Percentiles rank a stretch among this genome's conserved stretches.
Evolutionary conservation across 1,140 invertebrate genomes (phyloP).

Genomic region (Conus ventricosus): DNA sequence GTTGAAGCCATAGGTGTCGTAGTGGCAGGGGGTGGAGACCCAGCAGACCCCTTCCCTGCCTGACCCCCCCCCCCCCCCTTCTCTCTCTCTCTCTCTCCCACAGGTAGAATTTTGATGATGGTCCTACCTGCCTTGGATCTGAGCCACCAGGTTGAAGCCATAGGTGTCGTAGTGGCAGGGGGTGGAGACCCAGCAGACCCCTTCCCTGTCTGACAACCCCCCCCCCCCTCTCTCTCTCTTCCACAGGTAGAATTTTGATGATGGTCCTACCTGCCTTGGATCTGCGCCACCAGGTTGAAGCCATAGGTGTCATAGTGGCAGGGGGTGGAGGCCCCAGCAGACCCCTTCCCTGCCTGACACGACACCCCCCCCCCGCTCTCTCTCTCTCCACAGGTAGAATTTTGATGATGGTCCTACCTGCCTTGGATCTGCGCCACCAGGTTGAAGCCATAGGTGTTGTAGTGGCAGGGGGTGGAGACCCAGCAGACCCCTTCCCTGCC

Average conservation of each 20-base stretch:
- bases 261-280: constrained; percentile 88
- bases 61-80: no score
- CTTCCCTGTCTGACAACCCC: no score
- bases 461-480: constrained; percentile 94
- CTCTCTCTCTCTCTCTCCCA: no score
- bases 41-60: constrained; percentile 69
- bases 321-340: constrained; percentile 92
- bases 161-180: constrained; percentile 96
- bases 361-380: no score
- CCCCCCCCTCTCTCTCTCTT: no score
- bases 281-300: constrained; percentile 92
- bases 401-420: no score
- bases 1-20: constrained; percentile 95
- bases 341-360: no score
- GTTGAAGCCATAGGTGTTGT: constrained; percentile 95
- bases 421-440: constrained; percentile 92
- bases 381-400: no score
- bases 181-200: constrained; percentile 84
- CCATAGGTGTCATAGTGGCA: constrained; percentile 97
- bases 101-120: no score
- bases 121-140: constrained; percentile 87
- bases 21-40: constrained; percentile 94
- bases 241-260: no score
- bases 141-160: constrained; percentile 93
- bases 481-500: constrained; percentile 59